Percentiles rank a stretch among this genome's conserved stretches.
Conservation (phyloP, 2,888 invertebrate species). For the Megastigmus dorsalis region DNA sequence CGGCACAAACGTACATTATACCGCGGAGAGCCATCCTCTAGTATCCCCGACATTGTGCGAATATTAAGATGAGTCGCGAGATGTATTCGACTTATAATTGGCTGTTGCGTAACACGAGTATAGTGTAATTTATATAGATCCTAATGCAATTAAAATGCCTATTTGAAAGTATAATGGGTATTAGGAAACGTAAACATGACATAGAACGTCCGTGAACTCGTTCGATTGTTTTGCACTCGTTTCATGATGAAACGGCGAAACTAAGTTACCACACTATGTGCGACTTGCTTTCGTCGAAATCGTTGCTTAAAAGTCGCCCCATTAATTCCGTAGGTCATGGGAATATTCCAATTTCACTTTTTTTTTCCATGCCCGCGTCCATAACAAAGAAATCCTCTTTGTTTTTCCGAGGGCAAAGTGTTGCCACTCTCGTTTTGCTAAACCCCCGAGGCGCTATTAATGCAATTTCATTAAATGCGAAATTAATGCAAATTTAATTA, state of each 20-base stretch:
- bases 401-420: no score
- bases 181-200: slow-evolving; percentile 51
- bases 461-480: no score
- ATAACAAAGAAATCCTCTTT: no score
- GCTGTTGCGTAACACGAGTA: slow-evolving; percentile 24
- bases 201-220: slow-evolving; percentile 50
- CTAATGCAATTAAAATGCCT: slow-evolving; percentile 46
- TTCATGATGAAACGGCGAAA: slow-evolving; percentile 29
- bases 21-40: no score
- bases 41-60: slow-evolving; percentile 14
- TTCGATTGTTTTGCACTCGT: slow-evolving; percentile 33
- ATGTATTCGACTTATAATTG: slow-evolving; percentile 14
- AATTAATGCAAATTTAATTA: no score
- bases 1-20: not conserved
- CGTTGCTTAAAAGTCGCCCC: slow-evolving; percentile 8
- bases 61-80: slow-evolving; percentile 37
- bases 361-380: no score
- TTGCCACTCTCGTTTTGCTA: no score
- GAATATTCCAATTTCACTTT: slow-evolving; percentile 33
- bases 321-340: slow-evolving; percentile 25
- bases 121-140: slow-evolving; percentile 48
- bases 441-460: no score
- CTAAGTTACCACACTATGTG: not conserved
- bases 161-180: slow-evolving; percentile 46
- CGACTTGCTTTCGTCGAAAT: slow-evolving; percentile 15